Evolutionary conservation across 2,888 invertebrate species (phyloP).

Genomic region (Sthenelais limicola): DNA sequence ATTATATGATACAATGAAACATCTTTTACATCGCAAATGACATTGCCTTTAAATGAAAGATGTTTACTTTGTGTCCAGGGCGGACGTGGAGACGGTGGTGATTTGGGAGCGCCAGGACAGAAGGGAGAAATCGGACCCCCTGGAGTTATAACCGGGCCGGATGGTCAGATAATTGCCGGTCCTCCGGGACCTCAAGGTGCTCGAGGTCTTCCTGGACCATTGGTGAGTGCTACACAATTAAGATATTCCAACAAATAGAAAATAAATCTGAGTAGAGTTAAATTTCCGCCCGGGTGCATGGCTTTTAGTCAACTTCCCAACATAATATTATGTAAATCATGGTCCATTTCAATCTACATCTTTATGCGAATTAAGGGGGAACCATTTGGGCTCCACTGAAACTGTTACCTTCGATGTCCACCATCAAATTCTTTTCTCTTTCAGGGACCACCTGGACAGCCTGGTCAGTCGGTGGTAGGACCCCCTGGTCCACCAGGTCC

Average conservation of each 20-base stretch:
- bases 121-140: conserved; percentile 41
- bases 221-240: neutral
- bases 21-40: neutral
- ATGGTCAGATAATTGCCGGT: conserved; percentile 31
- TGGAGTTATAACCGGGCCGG: conserved; percentile 27
- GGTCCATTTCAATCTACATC: neutral
- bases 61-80: neutral
- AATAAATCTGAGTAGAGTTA: neutral
- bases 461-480: conserved; percentile 36
- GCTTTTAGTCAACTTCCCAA: neutral
- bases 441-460: conserved; percentile 19
- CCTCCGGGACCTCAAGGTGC: conserved; percentile 36
- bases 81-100: conserved; percentile 1
- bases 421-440: too few relatives aligned
- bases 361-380: too few relatives aligned
- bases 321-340: neutral
- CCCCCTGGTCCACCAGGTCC: conserved; percentile 41
- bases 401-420: too few relatives aligned
- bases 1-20: neutral
- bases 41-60: too few relatives aligned
- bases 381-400: too few relatives aligned
- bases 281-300: neutral
- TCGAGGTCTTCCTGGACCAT: conserved; percentile 40
- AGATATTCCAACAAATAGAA: neutral
- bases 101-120: conserved; percentile 36